A percentile compares a stretch with the other conserved stretches of the same genome.
phyloP scores from a whole-genome alignment of 2,888 invertebrate species.

The Lutraria lutraria region DNA sequence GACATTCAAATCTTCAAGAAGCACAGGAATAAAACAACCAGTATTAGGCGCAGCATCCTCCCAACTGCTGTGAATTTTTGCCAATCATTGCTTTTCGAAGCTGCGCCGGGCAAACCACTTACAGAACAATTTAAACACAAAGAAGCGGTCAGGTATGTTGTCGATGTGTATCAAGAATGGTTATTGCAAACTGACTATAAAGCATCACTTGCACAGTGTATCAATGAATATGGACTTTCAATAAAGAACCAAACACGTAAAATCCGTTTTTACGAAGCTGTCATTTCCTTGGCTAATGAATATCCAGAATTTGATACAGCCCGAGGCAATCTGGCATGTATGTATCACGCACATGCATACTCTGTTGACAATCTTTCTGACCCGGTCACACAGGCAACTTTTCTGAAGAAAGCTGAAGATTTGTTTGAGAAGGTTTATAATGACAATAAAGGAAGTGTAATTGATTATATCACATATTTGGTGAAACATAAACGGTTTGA shows the following conservation, averaged over 20 bases:
- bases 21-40: constrained; percentile 31
- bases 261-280: constrained; percentile 26
- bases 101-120: too few species aligned
- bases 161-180: constrained; percentile 35
- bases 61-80: constrained; percentile 37
- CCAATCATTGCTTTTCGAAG: constrained; percentile 35
- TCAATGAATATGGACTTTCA: constrained; percentile 30
- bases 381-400: neutral
- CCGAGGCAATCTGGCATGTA: constrained; percentile 27
- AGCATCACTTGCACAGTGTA: constrained; percentile 28
- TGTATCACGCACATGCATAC: constrained; percentile 38
- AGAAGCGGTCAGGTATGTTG: constrained; percentile 31
- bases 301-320: constrained; percentile 28
- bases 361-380: neutral
- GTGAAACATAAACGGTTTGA: constrained; percentile 19
- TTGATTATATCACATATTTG: constrained; percentile 37
- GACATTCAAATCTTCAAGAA: constrained; percentile 43
- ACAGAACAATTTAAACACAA: constrained; percentile 24
- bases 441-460: constrained; percentile 23
- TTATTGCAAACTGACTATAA: constrained; percentile 13
- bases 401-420: constrained; percentile 19
- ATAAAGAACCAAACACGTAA: constrained; percentile 26
- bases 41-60: constrained; percentile 32
- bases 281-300: constrained; percentile 26
- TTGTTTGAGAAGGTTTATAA: constrained; percentile 33